Percentiles rank a stretch among this genome's conserved stretches.
Conservation (phyloP, 2,113 vertebrate species). For the Tenrec ecaudatus region DNA sequence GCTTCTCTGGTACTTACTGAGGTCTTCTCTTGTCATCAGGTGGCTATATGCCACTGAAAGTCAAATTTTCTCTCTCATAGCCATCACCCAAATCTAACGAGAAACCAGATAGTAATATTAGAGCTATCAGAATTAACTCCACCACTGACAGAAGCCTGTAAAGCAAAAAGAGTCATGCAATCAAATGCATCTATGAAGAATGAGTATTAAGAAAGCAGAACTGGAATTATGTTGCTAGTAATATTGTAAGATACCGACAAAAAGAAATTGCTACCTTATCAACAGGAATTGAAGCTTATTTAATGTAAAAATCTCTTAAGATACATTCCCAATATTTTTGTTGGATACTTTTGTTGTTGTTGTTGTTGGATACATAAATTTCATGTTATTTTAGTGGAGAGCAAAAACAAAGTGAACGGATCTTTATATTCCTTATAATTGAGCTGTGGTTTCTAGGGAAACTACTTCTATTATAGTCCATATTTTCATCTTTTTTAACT, state of each 20-base stretch:
- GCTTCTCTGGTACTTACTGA: too few species aligned
- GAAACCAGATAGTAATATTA: background rate
- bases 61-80: background rate
- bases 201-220: background rate
- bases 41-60: background rate
- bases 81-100: constrained; percentile 32
- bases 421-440: constrained; percentile 16
- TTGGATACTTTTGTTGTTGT: background rate
- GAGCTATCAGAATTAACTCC: constrained; percentile 4
- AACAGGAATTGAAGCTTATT: background rate
- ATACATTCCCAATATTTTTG: background rate
- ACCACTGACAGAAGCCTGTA: background rate
- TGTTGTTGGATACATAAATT: too few species aligned
- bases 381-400: background rate
- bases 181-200: background rate
- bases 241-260: constrained; percentile 20
- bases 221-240: background rate
- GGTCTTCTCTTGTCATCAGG: too few species aligned
- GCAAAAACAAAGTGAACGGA: background rate
- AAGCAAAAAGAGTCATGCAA: background rate
- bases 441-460: background rate
- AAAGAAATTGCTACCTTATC: background rate
- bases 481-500: background rate
- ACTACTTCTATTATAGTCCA: background rate
- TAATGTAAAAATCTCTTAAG: background rate